phyloP scores from a whole-genome alignment of 2,113 vertebrate genomes.

The Lophura nycthemera region DNA sequence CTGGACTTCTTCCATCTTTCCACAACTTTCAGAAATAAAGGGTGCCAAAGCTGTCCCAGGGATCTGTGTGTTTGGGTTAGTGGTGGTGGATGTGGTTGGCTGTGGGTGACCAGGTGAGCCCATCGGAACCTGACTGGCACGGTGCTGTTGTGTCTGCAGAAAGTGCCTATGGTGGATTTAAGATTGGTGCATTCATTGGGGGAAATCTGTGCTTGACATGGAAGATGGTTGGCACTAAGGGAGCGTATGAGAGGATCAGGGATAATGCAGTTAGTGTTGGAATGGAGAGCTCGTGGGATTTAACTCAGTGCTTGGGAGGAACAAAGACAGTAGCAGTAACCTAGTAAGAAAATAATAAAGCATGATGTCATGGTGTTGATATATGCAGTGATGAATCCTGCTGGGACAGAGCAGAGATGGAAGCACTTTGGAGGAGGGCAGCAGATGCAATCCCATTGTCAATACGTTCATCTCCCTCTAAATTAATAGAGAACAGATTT shows the following conservation, averaged over 20 bases:
- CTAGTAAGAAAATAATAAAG: not conserved
- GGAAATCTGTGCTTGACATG: not conserved
- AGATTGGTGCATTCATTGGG: not conserved
- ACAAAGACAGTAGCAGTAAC: not conserved
- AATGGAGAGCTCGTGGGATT: not conserved
- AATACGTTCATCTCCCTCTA: not conserved
- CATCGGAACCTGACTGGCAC: not conserved
- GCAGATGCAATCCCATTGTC: not conserved
- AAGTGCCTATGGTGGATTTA: not conserved
- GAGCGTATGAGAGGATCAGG: not conserved
- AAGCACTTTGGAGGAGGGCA: not conserved
- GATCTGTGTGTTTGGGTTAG: rapidly evolving
- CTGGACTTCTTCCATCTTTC: not conserved
- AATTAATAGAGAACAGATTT: not conserved
- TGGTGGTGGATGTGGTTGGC: not conserved
- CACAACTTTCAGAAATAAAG: not conserved
- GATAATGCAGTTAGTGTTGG: not conserved
- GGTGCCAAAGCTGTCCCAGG: not conserved
- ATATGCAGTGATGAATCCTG: not conserved
- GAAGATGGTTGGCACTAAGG: not conserved
- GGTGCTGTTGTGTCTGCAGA: not conserved
- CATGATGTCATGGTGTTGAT: not conserved
- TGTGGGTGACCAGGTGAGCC: not conserved
- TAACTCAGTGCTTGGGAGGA: not conserved
- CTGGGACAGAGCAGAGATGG: not conserved